Conservation (phyloP, 2,113 vertebrate genomes). For the Amphiprion percula region DNA sequence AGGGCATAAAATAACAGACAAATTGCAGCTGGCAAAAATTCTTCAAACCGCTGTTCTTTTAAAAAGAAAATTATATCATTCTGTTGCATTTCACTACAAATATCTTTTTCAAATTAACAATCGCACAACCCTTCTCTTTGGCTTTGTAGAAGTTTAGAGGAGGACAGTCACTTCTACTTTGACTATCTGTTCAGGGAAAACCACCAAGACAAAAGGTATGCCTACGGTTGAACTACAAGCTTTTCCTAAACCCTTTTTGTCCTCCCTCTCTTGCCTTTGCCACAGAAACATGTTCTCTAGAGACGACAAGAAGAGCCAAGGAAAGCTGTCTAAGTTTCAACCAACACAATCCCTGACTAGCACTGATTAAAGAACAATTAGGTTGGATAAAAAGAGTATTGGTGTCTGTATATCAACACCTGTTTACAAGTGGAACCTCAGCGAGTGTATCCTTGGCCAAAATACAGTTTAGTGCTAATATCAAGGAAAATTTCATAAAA, state of each 20-base stretch:
- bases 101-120: constrained; percentile 68
- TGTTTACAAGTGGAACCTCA: constrained; percentile 34
- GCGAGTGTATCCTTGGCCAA: constrained; percentile 37
- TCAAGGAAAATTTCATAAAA: constrained; percentile 57
- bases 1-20: constrained; percentile 75
- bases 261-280: constrained; percentile 31
- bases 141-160: constrained; percentile 75
- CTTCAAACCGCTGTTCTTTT: constrained; percentile 70
- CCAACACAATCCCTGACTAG: constrained; percentile 53
- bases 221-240: constrained; percentile 41
- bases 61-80: constrained; percentile 55
- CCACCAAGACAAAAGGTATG: constrained; percentile 42
- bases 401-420: constrained; percentile 30
- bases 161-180: constrained; percentile 66
- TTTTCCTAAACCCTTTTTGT: constrained; percentile 43
- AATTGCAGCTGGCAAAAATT: constrained; percentile 73
- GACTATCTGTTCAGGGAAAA: constrained; percentile 44
- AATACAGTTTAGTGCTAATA: constrained; percentile 65
- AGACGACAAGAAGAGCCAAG: constrained; percentile 50
- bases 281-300: constrained; percentile 22
- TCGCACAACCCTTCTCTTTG: constrained; percentile 80
- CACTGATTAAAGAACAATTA: constrained; percentile 41
- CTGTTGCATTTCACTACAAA: constrained; percentile 68
- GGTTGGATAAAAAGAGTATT: constrained; percentile 16
- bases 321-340: constrained; percentile 44